Evolutionary conservation across 2,113 vertebrate genomes (phyloP), one percentile per base, ranked within the genome.

Genomic region (Vidua macroura): DNA sequence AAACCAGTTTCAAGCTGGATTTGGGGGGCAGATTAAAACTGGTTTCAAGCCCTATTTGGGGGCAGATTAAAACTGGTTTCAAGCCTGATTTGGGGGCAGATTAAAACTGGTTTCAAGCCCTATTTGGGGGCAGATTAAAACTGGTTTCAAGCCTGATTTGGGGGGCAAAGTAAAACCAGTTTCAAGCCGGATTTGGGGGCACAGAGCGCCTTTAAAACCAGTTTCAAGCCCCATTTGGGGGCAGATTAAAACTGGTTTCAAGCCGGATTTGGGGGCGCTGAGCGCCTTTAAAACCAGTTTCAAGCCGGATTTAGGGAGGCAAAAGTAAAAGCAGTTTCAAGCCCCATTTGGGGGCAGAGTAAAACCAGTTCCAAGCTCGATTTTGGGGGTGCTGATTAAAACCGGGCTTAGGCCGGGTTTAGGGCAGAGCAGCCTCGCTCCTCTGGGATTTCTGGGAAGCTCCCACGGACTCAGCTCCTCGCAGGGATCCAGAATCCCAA

Each of bases 241-340:
- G 39, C 39, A 39, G 39, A 39, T 35, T 35, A 35, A 35, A 35
- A 35, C 35, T 35, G 35, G 15, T 11, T 35, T 27, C 1, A 67
- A 19, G 4, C 16, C 2, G 0, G 7, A 14, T 43, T 63, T 7
- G 28, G 3, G 44, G 55, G 55, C 1, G 2, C 33, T 15, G 21
- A 15, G 30, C 6, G 11, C 63, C 41, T 33, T 58, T 49, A 11
- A 69, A 69, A 22, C n/a, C 48, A 17, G 35, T 18, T 53, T 24
- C 4, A 41, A 17, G 15, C 14, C 2, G 2, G 19, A 5, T 5
- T 70, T n/a, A 13, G 24, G 37, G 41, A 11, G 39, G 39, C 39
- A 39, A 9, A 9, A 39, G 39, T 39, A 39, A 39, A 39, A 39
- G 10, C 39, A 39, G 11, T 39, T 39, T 39, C 10, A 39, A 39